phyloP scores from a whole-genome alignment of 2,113 vertebrate genomes.

The Alethe castanea region DNA sequence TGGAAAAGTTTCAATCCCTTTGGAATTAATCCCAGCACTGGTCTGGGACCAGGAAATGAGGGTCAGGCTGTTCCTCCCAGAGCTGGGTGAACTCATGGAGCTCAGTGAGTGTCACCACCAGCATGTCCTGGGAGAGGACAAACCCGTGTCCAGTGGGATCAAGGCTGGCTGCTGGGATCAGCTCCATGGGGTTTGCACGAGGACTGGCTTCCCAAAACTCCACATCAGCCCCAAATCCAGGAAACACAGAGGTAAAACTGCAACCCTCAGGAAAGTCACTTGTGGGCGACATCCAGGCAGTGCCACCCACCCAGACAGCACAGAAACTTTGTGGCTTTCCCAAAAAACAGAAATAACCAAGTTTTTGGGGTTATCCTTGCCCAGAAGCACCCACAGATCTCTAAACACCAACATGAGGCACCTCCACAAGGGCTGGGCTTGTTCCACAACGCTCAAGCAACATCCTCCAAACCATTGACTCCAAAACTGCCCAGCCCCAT shows the following conservation, averaged over 20 bases:
- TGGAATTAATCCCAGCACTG: neutral
- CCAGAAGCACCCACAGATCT: neutral
- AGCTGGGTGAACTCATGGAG: neutral
- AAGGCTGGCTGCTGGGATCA: neutral
- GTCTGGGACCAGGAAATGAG: neutral
- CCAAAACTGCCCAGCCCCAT: fast-evolving
- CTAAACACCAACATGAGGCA: neutral
- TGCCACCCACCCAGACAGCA: neutral
- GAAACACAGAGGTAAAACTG: neutral
- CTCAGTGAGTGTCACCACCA: neutral
- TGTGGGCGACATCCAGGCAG: neutral
- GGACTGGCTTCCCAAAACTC: neutral
- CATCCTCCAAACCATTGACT: fast-evolving
- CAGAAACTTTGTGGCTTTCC: neutral
- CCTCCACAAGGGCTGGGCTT: neutral
- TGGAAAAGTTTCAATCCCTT: neutral
- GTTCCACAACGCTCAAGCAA: fast-evolving
- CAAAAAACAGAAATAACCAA: fast-evolving
- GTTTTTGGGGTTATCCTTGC: neutral
- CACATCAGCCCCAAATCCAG: fast-evolving
- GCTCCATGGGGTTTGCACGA: fast-evolving
- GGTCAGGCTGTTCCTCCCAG: neutral
- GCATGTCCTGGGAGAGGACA: neutral
- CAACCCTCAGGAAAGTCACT: neutral
- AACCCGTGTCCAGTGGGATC: neutral